Evolutionary conservation across 2,888 invertebrate species (phyloP), one percentile per base, ranked within the genome.

Genomic region (Notocelia uddmanniana): DNA sequence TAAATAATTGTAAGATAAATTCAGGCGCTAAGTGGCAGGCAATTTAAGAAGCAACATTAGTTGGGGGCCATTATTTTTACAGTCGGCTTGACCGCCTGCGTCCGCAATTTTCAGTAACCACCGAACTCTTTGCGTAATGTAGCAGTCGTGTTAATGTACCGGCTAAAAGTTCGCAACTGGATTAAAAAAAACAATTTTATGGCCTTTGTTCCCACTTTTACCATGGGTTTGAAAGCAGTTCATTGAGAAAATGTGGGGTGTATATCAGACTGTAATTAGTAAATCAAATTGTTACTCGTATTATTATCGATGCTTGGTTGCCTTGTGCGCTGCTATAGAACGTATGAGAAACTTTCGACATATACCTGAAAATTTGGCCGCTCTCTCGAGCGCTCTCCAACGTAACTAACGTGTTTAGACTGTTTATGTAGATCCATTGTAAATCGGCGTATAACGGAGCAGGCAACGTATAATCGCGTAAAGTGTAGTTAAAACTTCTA

Each of bases 11-110:
- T n/a, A n/a, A n/a, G n/a, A n/a, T 9, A 31, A 31, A 8, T 31
- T 31, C 31, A 9, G 31, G 31, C 8, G 31, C 31, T 31, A 31
- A 31, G 84, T 83, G 86, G 86, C 87, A 88, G 84, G 83, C 86
- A 88, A 89, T 88, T 88, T 87, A 85, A 87, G 86, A 81, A 84
- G 85, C 80, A 59, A 82, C 84, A 81, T 83, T 83, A 83, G 84
- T 76, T 77, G 78, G 77, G 78, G 80, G 76, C 86, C 89, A 90
- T 91, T 91, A 90, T 89, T 91, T 91, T 91, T 86, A 90, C 90
- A 89, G 87, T 89, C 88, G 85, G 89, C 87, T 90, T 89, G 83
- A 81, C 82, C 81, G 76, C 78, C 76, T 77, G 76, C 76, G 77
- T 81, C 78, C 41, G 19, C 76, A 77, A 77, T 81, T 77, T 81